Percentiles rank a stretch among this genome's conserved stretches.
Conservation (phyloP, 2,113 vertebrate species). For the Tupaia chinensis region DNA sequence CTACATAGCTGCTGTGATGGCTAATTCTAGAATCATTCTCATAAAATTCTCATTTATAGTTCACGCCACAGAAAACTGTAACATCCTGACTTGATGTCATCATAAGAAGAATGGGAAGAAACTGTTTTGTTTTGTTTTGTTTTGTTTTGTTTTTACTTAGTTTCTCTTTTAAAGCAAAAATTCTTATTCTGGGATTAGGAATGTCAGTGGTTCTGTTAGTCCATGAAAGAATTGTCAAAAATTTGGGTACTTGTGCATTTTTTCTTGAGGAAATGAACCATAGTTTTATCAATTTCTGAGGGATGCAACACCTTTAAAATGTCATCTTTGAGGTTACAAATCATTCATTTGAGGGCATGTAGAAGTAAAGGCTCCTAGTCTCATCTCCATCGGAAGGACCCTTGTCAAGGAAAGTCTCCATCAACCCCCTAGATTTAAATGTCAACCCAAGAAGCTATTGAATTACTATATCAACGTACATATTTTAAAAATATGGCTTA, state of each 20-base stretch:
- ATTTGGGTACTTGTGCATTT: not conserved
- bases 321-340: not conserved
- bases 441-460: not conserved
- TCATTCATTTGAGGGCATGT: not conserved
- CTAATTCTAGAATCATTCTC: not conserved
- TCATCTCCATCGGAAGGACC: not conserved
- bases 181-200: not conserved
- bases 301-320: not conserved
- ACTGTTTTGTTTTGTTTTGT: too few relatives aligned
- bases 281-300: not conserved
- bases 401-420: not conserved
- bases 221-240: not conserved
- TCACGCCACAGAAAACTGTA: not conserved
- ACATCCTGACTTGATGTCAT: not conserved
- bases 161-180: conserved; percentile 36
- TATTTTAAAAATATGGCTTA: conserved; percentile 14
- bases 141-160: too few relatives aligned
- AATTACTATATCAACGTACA: not conserved
- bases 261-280: not conserved
- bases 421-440: not conserved
- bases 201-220: not conserved
- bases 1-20: not conserved
- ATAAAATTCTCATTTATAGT: not conserved
- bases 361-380: not conserved
- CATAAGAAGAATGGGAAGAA: not conserved